phyloP scores from a whole-genome alignment of 2,797 vertebrate species.

The Schizopygopsis pylzovi region DNA sequence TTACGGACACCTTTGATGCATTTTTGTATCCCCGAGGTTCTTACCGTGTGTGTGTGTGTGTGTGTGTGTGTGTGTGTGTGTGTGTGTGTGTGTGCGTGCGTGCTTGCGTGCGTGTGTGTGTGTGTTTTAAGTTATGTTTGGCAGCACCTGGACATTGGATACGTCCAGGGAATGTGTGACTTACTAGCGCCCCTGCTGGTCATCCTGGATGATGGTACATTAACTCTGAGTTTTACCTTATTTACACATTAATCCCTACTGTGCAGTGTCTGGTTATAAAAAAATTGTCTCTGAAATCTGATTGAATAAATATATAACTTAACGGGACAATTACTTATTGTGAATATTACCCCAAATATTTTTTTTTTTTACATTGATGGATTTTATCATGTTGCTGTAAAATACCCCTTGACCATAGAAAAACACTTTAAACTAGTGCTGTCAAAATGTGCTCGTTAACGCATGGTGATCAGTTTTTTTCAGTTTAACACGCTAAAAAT shows the following conservation, averaged over 20 bases:
- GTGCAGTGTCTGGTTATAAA: not conserved
- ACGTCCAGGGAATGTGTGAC: constrained; percentile 99
- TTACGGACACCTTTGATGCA: not conserved
- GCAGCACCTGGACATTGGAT: constrained; percentile 95
- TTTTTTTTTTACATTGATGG: not conserved
- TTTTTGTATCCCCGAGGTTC: too few relatives aligned
- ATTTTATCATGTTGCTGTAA: not conserved
- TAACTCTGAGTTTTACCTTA: not conserved
- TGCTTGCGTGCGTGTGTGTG: too few relatives aligned
- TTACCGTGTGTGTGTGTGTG: not conserved
- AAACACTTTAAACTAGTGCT: too few relatives aligned
- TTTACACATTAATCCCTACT: not conserved
- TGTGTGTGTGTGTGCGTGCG: too few relatives aligned
- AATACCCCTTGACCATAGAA: too few relatives aligned
- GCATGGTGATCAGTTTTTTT: too few relatives aligned
- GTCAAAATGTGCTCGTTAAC: too few relatives aligned
- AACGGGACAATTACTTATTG: not conserved
- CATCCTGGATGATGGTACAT: constrained; percentile 93
- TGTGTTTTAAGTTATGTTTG: constrained; percentile 88
- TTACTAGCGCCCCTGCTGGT: constrained; percentile 95
- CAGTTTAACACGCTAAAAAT: too few relatives aligned
- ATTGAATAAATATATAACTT: not conserved
- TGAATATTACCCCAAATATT: not conserved
- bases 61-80: too few relatives aligned
- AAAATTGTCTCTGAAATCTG: not conserved